Evolutionary conservation across 2,888 invertebrate species (phyloP), one percentile per base, ranked within the genome.

Genomic region (Pyrgus malvae): DNA sequence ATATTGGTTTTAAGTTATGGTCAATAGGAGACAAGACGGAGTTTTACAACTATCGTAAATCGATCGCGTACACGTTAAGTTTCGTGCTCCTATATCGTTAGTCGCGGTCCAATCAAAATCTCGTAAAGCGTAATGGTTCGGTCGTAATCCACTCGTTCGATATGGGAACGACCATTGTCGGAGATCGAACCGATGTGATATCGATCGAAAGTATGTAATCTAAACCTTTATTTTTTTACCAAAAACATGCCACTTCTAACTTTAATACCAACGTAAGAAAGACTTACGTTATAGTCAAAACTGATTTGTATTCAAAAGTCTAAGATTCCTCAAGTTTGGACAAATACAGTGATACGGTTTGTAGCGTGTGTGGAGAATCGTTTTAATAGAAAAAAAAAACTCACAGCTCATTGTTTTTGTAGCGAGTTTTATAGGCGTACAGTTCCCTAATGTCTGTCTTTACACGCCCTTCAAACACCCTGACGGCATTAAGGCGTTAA

Each of bases 41-140:
- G 68, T 80, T 74, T 85, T 80, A 83, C 80, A 80, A 72, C 64
- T 63, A 66, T 79, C 80, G 78, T 88, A 89, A 89, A 89, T 85
- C 75, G 74, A 73, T 65, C 62, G 68, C 74, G 69, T 68, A 59
- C 65, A 65, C 67, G 70, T 54, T 54, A 48, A 54, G 54, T 78
- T 79, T 69, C 87, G 86, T 86, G 85, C 76, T 78, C 74, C 74
- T 70, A 70, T 80, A 76, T 81, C 78, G 83, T 87, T 85, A 80
- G 83, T 80, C 72, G 68, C 77, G 76, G 74, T 71, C 80, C 80
- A 86, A 87, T 88, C 86, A 81, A 82, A 89, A 69, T 68, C 74
- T 82, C 81, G 80, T 86, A 85, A 88, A 88, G 69, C 69, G 74
- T 86, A 81, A 87, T 85, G 74, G 81, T 74, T 73, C 72, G 75